Evolutionary conservation across 1,140 invertebrate species (phyloP), one percentile per base, ranked within the genome.

Genomic region (Maniola jurtina): DNA sequence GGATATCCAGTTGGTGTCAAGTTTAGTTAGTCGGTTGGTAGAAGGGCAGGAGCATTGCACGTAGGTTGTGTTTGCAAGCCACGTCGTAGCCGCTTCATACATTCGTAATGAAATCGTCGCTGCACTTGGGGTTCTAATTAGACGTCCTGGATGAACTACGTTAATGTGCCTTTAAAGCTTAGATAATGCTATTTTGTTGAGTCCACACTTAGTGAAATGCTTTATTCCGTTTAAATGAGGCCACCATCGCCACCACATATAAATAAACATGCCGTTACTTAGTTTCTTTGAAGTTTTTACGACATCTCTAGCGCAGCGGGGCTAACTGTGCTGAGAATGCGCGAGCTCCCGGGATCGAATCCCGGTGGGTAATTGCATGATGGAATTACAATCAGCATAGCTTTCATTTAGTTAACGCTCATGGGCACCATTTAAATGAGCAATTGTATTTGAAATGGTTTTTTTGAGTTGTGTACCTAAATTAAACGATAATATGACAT

Each of bases 61-160:
- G 79, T 80, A 80, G 75, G 76, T 83, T 76, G 77, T 79, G 84
- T 78, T 86, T 83, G 80, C 83, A 76, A 79, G 65, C 79, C 81
- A 81, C 83, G 84, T 86, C 73, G 64, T 68, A 54, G 64, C 71
- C 65, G 76, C 74, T 83, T 86, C 83, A 87, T 88, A 83, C 81
- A 88, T 86, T 83, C 66, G 77, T 86, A 88, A 89, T 89, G 84
- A 81, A 81, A 84, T 81, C 80, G 79, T 83, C 78, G 76, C 68
- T 45, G 72, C 72, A 72, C 75, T 72, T 50, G 47, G 64, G 68
- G 66, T 76, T 74, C 78, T 86, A 88, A 88, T 88, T 84, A 85
- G 79, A 83, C 68, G 68, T 73, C 45, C 69, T 75, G 64, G 71
- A 64, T 62, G 62, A 69, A 58, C 64, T 55, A 70, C 56, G 68